Evolutionary conservation across 2,797 vertebrate genomes (phyloP).

Genomic region (Acanthornis magna): DNA sequence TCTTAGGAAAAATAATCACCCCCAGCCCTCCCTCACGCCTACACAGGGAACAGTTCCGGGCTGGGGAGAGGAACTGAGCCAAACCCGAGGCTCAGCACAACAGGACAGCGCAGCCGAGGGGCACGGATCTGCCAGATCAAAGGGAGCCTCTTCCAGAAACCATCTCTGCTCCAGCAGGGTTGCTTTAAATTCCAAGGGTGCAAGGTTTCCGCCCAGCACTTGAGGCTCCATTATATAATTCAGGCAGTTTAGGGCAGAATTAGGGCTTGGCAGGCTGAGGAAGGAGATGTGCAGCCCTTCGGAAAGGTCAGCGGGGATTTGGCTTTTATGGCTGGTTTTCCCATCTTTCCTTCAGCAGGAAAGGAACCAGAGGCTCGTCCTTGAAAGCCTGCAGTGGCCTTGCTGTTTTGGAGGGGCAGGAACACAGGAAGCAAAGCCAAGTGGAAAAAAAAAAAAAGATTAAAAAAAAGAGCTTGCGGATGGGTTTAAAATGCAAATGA

Average conservation of each 20-base stretch:
- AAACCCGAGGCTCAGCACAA: neutral
- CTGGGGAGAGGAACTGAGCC: neutral
- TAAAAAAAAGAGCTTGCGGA: neutral
- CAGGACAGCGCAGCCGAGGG: rapidly evolving
- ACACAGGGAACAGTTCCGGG: neutral
- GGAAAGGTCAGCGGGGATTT: neutral
- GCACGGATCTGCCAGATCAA: neutral
- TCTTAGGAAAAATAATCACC: neutral
- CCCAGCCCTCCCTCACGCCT: neutral
- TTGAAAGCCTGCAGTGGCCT: conserved; percentile 1
- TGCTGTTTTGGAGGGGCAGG: neutral
- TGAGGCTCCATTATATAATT: neutral
- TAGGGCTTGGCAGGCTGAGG: neutral
- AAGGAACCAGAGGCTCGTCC: neutral
- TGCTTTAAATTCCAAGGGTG: neutral
- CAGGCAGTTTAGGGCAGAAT: neutral
- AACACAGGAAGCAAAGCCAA: neutral
- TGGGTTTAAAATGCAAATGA: conserved; percentile 35
- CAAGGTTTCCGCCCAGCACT: neutral
- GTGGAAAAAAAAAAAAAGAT: neutral
- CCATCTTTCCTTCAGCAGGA: neutral
- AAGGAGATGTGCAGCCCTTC: neutral
- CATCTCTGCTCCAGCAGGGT: neutral
- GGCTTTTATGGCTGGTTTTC: neutral
- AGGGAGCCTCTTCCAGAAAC: neutral